A percentile compares a stretch with the other conserved stretches of the same genome.
Conservation (phyloP, 2,888 invertebrate species). For the Sicus ferrugineus region DNA sequence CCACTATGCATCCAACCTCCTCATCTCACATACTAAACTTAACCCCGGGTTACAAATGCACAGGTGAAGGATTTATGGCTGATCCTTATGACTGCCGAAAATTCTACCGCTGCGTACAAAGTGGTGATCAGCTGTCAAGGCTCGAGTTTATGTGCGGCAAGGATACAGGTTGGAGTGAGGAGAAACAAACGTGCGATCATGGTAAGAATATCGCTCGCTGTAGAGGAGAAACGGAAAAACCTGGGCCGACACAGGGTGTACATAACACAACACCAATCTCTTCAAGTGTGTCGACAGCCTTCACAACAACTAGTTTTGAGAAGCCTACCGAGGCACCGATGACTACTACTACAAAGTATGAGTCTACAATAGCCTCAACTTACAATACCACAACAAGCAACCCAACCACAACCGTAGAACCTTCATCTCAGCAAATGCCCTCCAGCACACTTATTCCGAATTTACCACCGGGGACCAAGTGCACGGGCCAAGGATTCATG, state of each 20-base stretch:
- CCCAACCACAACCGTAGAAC: conserved; percentile 32
- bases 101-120: conserved; percentile 70
- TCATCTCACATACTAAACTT: conserved; percentile 53
- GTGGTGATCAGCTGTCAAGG: conserved; percentile 61
- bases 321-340: background rate
- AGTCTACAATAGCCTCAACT: conserved; percentile 36
- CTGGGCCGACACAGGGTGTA: conserved; percentile 19
- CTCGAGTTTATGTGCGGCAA: conserved; percentile 71
- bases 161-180: conserved; percentile 76
- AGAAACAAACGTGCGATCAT: conserved; percentile 70
- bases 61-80: conserved; percentile 71
- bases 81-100: conserved; percentile 69
- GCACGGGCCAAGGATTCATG: conserved; percentile 64
- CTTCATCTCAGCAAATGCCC: conserved; percentile 34
- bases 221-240: conserved; percentile 46
- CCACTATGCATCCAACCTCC: conserved; percentile 43
- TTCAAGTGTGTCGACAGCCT: conserved; percentile 35
- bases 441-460: conserved; percentile 46
- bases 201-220: conserved; percentile 59
- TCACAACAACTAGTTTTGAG: conserved; percentile 17
- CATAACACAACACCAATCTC: conserved; percentile 1
- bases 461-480: conserved; percentile 56
- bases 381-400: background rate
- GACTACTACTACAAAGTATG: conserved; percentile 34
- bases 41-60: conserved; percentile 64